Conservation (phyloP, 2,888 invertebrate species). For the Pollenia griseotomentosa region DNA sequence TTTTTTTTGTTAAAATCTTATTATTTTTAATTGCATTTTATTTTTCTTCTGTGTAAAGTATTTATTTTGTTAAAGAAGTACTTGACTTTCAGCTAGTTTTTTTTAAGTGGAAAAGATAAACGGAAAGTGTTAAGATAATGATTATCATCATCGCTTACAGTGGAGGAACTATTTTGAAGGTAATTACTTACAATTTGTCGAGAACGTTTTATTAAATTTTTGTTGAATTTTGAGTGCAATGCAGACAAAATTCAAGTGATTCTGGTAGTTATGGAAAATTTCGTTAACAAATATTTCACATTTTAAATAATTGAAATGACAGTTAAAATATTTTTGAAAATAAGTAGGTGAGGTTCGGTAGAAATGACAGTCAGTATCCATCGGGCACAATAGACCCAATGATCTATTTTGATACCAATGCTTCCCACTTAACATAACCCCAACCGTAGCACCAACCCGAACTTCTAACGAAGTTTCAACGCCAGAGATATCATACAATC, state of each 20-base stretch:
- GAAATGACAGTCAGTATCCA: too few relatives aligned
- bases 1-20: constrained; percentile 4
- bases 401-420: too few relatives aligned
- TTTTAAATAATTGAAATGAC: too few relatives aligned
- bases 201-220: constrained; percentile 19
- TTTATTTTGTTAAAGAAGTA: constrained; percentile 62
- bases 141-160: not conserved
- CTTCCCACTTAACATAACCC: too few relatives aligned
- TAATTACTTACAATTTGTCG: constrained; percentile 24
- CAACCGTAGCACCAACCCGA: too few relatives aligned
- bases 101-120: constrained; percentile 33
- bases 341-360: not conserved
- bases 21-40: constrained; percentile 12
- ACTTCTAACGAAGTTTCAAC: too few relatives aligned
- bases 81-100: constrained; percentile 53
- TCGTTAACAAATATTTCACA: too few relatives aligned
- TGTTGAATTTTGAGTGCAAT: constrained; percentile 24
- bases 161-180: constrained; percentile 12
- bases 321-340: too few relatives aligned
- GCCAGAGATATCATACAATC: too few relatives aligned
- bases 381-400: not conserved
- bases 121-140: constrained; percentile 16
- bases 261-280: constrained; percentile 4
- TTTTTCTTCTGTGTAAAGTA: constrained; percentile 24
- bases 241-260: constrained; percentile 47